Conservation (phyloP, 2,888 invertebrate species). For the Deilephila porcellus region DNA sequence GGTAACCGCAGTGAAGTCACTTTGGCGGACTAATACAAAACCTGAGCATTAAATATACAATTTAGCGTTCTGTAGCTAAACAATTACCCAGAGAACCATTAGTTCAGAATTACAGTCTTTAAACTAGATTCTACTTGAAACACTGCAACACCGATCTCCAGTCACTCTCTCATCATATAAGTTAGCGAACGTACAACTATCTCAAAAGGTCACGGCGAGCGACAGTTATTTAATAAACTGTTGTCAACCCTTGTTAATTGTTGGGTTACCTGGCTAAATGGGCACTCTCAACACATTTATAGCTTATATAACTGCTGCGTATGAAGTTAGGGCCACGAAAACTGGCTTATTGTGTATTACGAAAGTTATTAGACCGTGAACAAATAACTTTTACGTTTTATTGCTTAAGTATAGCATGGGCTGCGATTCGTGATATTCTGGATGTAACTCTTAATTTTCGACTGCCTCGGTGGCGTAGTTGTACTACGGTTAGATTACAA, state of each 20-base stretch:
- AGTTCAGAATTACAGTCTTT: neutral
- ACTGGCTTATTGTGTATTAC: neutral
- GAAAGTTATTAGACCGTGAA: too few relatives aligned
- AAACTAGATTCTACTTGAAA: neutral
- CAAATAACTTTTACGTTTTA: too few relatives aligned
- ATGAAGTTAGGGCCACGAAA: neutral
- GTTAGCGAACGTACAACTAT: neutral
- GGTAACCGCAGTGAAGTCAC: too few relatives aligned
- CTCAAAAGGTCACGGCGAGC: conserved; percentile 3
- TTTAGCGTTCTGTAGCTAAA: too few relatives aligned
- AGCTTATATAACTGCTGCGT: conserved; percentile 10
- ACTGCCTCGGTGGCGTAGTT: too few relatives aligned
- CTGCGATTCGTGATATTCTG: too few relatives aligned
- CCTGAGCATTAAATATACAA: too few relatives aligned
- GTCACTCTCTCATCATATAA: neutral
- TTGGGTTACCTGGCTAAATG: conserved; percentile 20
- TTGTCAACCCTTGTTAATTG: conserved; percentile 25
- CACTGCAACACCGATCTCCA: neutral
- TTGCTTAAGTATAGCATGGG: too few relatives aligned
- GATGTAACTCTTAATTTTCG: too few relatives aligned
- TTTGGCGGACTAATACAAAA: too few relatives aligned
- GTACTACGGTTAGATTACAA: too few relatives aligned
- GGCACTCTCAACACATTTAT: conserved; percentile 27
- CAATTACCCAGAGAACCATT: too few relatives aligned
- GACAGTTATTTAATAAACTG: conserved; percentile 25